Base-by-base conservation (phyloP, 2,888 invertebrate genomes). In the Limenitis camilla region DNA sequence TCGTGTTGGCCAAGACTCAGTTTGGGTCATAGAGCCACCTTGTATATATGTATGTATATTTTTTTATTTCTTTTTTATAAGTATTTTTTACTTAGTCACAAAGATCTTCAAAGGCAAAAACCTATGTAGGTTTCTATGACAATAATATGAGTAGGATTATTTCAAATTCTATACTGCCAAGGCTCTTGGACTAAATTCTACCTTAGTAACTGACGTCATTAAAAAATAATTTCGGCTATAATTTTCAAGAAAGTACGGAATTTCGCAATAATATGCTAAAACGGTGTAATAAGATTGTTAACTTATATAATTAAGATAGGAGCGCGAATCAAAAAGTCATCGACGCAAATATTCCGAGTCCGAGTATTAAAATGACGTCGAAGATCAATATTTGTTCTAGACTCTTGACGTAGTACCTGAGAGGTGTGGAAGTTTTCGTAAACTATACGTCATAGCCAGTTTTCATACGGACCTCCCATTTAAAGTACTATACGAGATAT, bases 351-450 rank as follows among this genome's bases (percentile, higher is more conserved):
- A 45, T 47, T 52, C 40, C 46, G 53, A 55, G 53, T 59, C 52
- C 60, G n/a, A n/a, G n/a, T n/a, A n/a, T n/a, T n/a, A 62, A 61
- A 60, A 66, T 70, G 71, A 76, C 78, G 76, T 78, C 70, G 67
- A 62, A 57, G 19, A 71, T 69, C 69, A 81, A 81, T 78, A 81
- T 84, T 83, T 78, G 72, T 56, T 59, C 57, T 67, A 64, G 56
- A 44, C 59, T 58, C 58, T 72, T 75, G 77, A 82, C 81, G 81
- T 78, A 74, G 64, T 60, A 64, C 61, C 61, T 62, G 42, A 72
- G 74, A 81, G 80, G 81, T 61, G 82, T 80, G 83, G 81, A 83
- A 83, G 69, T 76, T 85, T 85, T 82, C 71, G 67, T 72, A 61
- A 59, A 39, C 39, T 30, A 51, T 69, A 78, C 81, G 84, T 81